phyloP scores from a whole-genome alignment of 2,888 invertebrate species.

The Crepidodera aurea region DNA sequence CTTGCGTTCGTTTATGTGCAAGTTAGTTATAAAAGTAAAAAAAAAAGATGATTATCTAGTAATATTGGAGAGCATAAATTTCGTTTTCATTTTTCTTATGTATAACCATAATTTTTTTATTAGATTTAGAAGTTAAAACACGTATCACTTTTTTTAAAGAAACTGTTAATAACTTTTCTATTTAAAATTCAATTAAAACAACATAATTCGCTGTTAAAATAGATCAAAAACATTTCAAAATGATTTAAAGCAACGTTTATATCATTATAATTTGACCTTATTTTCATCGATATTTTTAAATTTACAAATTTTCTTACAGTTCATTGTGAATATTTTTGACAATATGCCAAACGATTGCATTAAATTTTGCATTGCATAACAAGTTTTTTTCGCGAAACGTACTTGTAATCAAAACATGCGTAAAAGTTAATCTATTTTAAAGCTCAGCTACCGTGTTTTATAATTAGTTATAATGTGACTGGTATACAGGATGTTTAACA shows the following conservation, averaged over 20 bases:
- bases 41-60: not conserved
- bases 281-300: conserved; percentile 5
- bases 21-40: not conserved
- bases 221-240: not conserved
- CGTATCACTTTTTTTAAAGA: not conserved
- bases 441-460: not conserved
- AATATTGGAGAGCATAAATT: not conserved
- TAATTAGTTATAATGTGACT: too few species aligned
- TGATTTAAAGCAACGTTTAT: not conserved
- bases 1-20: not conserved
- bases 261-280: not conserved
- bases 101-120: too few species aligned
- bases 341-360: conserved; percentile 2
- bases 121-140: not conserved
- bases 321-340: conserved; percentile 3
- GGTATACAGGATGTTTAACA: too few species aligned
- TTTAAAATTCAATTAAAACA: not conserved
- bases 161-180: not conserved
- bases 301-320: not conserved
- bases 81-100: too few species aligned
- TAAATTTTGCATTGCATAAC: not conserved
- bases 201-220: not conserved
- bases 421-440: conserved; percentile 1
- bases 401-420: too few species aligned
- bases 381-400: not conserved